Evolutionary conservation across 2,888 invertebrate species (phyloP).

Genomic region (Chrysina gloriosa): DNA sequence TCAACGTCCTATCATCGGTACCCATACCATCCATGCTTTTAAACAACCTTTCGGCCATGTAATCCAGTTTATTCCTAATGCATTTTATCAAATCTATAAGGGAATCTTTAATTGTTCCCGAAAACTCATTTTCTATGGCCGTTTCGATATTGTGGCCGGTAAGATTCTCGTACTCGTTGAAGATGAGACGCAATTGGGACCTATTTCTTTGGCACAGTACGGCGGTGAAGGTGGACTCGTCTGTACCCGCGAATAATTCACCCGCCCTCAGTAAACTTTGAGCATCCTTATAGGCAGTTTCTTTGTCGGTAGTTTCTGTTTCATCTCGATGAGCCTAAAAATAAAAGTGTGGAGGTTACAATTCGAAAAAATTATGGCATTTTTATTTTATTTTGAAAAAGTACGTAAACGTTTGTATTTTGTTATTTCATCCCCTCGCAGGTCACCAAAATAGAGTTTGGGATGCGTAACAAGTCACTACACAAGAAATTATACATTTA

Average conservation of each 20-base stretch:
- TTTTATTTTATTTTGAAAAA: too few relatives aligned
- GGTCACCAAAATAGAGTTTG: too few relatives aligned
- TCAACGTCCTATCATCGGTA: constrained; percentile 87
- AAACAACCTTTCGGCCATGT: constrained; percentile 86
- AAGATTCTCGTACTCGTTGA: constrained; percentile 77
- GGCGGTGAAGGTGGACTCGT: constrained; percentile 86
- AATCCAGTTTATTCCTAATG: constrained; percentile 79
- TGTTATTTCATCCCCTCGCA: too few relatives aligned
- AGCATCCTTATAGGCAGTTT: constrained; percentile 83
- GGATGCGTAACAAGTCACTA: too few relatives aligned
- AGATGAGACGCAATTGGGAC: constrained; percentile 70
- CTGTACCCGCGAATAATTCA: constrained; percentile 77
- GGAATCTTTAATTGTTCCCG: constrained; percentile 81
- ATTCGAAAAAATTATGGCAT: not conserved
- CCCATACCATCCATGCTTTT: constrained; percentile 91
- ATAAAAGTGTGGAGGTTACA: constrained; percentile 17
- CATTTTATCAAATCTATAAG: constrained; percentile 80
- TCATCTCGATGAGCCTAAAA: constrained; percentile 82
- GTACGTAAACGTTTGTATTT: too few relatives aligned
- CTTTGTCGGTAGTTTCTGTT: constrained; percentile 77
- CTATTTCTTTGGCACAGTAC: constrained; percentile 84
- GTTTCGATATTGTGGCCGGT: constrained; percentile 84
- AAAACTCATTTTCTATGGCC: constrained; percentile 83
- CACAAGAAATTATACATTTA: too few relatives aligned
- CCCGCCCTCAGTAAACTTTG: constrained; percentile 82